Evolutionary conservation across 2,797 vertebrate species (phyloP).

Genomic region (Valencia hispanica): DNA sequence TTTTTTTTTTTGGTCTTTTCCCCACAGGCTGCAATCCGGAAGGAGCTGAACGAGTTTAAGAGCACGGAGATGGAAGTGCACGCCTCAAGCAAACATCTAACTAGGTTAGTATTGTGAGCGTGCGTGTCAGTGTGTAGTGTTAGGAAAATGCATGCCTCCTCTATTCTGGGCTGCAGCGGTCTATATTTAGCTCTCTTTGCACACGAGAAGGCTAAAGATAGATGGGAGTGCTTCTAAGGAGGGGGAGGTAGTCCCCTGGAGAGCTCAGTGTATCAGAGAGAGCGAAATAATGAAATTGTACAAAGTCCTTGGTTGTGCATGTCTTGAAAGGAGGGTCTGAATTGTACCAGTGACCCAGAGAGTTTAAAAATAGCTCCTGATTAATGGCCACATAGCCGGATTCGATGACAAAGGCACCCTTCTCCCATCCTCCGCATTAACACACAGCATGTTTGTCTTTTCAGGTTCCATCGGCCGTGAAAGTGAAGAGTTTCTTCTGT

Average conservation of each 20-base stretch:
- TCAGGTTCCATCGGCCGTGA: conserved; percentile 98
- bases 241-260: conserved; percentile 44
- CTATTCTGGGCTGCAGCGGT: conserved; percentile 59
- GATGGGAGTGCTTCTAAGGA: conserved; percentile 47
- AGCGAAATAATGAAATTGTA: conserved; percentile 49
- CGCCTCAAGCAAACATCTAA: conserved; percentile 98
- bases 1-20: conserved; percentile 7
- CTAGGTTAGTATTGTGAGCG: conserved; percentile 85
- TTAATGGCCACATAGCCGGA: conserved; percentile 51
- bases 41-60: conserved; percentile 99
- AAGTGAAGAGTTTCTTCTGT: conserved; percentile 90
- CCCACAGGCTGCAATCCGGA: conserved; percentile 95
- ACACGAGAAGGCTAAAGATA: conserved; percentile 67
- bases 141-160: conserved; percentile 19
- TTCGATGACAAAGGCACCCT: conserved; percentile 49
- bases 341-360: conserved; percentile 60
- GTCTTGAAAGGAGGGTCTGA: conserved; percentile 30
- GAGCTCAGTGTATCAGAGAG: conserved; percentile 3
- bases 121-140: neutral
- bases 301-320: conserved; percentile 49
- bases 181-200: conserved; percentile 71
- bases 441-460: conserved; percentile 20
- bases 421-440: conserved; percentile 9
- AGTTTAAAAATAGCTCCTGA: conserved; percentile 71
- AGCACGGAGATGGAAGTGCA: conserved; percentile 99